phyloP scores from a whole-genome alignment of 2,888 invertebrate genomes.

The Amblyteles armatorius region DNA sequence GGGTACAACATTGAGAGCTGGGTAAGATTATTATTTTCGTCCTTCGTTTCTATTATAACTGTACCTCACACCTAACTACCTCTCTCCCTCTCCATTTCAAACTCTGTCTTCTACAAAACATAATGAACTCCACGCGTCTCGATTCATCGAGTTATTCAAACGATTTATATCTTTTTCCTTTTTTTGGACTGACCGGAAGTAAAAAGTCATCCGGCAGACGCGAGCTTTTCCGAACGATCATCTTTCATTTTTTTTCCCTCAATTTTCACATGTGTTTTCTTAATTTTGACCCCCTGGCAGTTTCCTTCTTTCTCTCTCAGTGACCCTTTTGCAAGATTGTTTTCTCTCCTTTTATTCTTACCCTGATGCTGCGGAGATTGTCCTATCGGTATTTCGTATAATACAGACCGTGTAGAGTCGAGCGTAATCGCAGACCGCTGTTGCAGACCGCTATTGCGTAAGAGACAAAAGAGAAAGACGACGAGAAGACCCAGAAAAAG shows the following conservation, averaged over 20 bases:
- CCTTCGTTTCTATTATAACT: constrained; percentile 36
- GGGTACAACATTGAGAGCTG: constrained; percentile 41
- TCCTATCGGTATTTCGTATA: constrained; percentile 49
- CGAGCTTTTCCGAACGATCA: background rate
- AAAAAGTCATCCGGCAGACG: constrained; percentile 2
- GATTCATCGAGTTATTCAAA: background rate
- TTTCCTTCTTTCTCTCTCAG: constrained; percentile 7
- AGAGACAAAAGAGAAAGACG: constrained; percentile 52
- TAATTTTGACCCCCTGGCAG: background rate
- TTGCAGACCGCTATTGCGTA: constrained; percentile 68
- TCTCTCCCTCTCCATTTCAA: constrained; percentile 17
- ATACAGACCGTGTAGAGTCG: constrained; percentile 28
- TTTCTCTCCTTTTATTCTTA: constrained; percentile 22
- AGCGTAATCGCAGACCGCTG: constrained; percentile 63
- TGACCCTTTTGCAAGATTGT: constrained; percentile 19
- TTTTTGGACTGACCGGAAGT: background rate
- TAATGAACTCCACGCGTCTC: constrained; percentile 33
- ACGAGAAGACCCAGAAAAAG: constrained; percentile 44
- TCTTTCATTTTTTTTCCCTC: constrained; percentile 17
- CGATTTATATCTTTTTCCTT: constrained; percentile 4
- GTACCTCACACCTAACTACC: background rate
- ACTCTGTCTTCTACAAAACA: constrained; percentile 10
- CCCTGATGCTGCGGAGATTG: constrained; percentile 27
- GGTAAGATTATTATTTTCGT: constrained; percentile 48
- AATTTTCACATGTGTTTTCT: constrained; percentile 22